Conservation (phyloP, 2,888 invertebrate species). For the Meta bourneti region DNA sequence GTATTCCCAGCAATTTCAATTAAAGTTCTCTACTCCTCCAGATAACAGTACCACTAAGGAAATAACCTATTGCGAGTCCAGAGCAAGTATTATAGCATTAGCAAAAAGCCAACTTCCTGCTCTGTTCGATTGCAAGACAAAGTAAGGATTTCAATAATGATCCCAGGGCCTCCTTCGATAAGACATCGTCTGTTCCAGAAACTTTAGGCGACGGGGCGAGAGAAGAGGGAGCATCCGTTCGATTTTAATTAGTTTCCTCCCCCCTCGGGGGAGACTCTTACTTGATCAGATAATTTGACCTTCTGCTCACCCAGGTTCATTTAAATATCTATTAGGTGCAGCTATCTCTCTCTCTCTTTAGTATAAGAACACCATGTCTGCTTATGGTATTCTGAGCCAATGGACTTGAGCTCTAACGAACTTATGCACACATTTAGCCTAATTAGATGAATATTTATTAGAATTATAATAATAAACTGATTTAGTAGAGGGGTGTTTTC, state of each 20-base stretch:
- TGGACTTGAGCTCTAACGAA: not conserved
- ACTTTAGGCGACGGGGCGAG: not conserved
- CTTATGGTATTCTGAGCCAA: not conserved
- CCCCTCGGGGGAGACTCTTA: constrained; percentile 4
- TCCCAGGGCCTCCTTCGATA: not conserved
- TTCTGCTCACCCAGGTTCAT: constrained; percentile 28
- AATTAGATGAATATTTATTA: too few species aligned
- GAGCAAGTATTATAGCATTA: not conserved
- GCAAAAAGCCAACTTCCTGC: not conserved
- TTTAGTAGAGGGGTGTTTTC: too few species aligned
- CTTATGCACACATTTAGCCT: too few species aligned
- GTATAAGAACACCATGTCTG: not conserved
- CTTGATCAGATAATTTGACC: constrained; percentile 56
- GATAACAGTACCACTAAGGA: not conserved
- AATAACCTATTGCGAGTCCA: not conserved
- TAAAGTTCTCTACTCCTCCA: too few species aligned
- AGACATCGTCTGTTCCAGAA: constrained; percentile 11
- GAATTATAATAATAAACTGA: too few species aligned
- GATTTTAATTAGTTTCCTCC: constrained; percentile 67
- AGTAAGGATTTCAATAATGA: constrained; percentile 37
- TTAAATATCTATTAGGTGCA: constrained; percentile 44
- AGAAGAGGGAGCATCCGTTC: constrained; percentile 36
- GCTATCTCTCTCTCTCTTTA: not conserved
- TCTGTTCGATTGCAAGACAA: not conserved
- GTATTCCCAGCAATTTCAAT: too few species aligned